These are phyloP conservation scores for Rhombomys opimus DNA, from an alignment of 2,113 vertebrate species.

Conservation along the genomic window DNA sequence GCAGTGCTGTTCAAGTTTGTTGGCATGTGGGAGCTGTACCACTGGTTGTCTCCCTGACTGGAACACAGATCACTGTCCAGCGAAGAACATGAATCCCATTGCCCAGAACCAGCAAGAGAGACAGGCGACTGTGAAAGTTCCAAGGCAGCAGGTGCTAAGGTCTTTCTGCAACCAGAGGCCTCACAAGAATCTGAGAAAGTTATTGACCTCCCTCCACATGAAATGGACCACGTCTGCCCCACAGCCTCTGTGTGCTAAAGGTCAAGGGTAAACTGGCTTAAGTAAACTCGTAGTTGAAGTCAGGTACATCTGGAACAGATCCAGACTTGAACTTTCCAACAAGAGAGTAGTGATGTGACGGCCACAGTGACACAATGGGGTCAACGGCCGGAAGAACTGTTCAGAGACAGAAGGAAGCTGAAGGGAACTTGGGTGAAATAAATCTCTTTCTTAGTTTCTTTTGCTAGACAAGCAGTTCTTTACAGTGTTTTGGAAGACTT, in stretches of 20 bases:
- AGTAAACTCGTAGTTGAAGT: conserved; percentile 8
- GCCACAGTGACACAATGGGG: not conserved
- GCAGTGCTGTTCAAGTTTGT: not conserved
- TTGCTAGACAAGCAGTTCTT: conserved; percentile 49
- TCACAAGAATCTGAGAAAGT: not conserved
- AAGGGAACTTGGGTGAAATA: not conserved
- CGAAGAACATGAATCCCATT: not conserved
- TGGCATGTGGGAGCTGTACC: not conserved
- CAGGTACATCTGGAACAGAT: not conserved
- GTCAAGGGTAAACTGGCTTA: not conserved
- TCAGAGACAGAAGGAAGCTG: not conserved
- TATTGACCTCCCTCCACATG: not conserved
- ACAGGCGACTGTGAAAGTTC: not conserved
- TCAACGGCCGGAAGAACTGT: not conserved
- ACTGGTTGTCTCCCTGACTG: not conserved
- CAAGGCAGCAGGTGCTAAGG: not conserved
- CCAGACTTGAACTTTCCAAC: not conserved
- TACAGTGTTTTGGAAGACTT: conserved; percentile 36
- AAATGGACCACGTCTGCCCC: not conserved
- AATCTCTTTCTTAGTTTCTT: not conserved
- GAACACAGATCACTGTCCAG: not conserved
- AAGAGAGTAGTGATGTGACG: not conserved
- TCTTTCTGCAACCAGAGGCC: not conserved
- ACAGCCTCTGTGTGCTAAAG: not conserved
- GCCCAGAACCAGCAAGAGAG: not conserved